A percentile compares a stretch with the other conserved stretches of the same genome.
Evolutionary conservation across 2,797 vertebrate species (phyloP).

Genomic region (Gallinago stenura): DNA sequence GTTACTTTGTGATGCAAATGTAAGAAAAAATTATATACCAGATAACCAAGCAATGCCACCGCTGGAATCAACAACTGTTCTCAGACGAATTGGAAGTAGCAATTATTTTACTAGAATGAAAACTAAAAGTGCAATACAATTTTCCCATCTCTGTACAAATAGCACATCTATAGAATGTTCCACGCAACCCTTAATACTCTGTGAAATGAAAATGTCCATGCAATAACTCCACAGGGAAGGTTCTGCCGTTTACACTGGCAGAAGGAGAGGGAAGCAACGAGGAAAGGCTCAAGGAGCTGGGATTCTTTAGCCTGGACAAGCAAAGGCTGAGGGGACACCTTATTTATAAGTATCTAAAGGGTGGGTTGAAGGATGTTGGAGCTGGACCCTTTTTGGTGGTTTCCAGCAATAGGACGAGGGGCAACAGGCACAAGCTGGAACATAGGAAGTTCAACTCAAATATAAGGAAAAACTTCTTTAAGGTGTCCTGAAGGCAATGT

Average conservation of each 20-base stretch:
- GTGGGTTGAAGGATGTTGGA: too few species aligned
- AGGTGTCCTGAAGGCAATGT: too few species aligned
- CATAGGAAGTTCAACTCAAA: too few species aligned
- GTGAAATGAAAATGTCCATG: background rate
- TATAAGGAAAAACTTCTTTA: too few species aligned
- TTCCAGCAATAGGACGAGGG: too few species aligned
- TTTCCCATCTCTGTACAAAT: background rate
- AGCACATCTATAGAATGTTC: background rate
- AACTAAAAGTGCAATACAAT: background rate
- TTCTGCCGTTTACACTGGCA: background rate
- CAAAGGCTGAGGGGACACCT: too few species aligned
- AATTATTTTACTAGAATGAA: background rate
- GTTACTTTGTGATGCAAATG: accelerated
- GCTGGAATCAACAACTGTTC: background rate
- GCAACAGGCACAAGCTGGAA: too few species aligned
- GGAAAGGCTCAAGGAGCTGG: too few species aligned
- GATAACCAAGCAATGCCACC: background rate
- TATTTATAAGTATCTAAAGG: too few species aligned
- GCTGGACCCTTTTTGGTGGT: too few species aligned
- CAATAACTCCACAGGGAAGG: background rate
- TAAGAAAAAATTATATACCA: background rate
- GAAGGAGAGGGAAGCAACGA: background rate
- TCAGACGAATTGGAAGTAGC: background rate
- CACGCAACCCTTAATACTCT: background rate
- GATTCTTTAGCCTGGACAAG: too few species aligned